These are phyloP conservation scores for Aplocera efformata DNA, from an alignment of 2,888 invertebrate species.

Conservation along the genomic window DNA sequence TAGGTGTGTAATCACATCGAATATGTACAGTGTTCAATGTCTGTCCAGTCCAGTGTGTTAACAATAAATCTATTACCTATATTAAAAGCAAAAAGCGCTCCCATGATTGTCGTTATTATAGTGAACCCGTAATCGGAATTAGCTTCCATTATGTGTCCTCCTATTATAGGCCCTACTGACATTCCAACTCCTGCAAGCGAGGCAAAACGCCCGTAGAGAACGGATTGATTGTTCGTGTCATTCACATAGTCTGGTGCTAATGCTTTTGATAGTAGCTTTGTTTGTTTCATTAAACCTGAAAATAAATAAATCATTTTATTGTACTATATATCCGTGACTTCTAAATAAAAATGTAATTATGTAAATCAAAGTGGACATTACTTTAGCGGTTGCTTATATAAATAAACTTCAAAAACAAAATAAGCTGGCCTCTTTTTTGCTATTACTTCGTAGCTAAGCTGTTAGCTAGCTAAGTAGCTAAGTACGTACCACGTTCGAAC, in stretches of 20 bases:
- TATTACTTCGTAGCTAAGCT: no score
- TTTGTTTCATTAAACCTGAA: constrained; percentile 82
- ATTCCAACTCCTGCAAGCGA: constrained; percentile 82
- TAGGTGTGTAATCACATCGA: no score
- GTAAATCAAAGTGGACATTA: no score
- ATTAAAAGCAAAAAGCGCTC: constrained; percentile 37
- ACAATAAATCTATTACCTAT: constrained; percentile 32
- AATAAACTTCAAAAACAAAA: no score
- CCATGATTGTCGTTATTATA: constrained; percentile 52
- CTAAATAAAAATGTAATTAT: no score
- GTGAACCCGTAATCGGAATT: constrained; percentile 70
- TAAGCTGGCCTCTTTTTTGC: no score
- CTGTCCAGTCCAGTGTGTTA: no score
- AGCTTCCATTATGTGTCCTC: constrained; percentile 79
- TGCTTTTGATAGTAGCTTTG: constrained; percentile 81
- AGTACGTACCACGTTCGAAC: no score
- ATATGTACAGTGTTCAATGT: no score
- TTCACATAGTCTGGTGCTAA: constrained; percentile 79
- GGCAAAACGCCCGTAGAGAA: constrained; percentile 77
- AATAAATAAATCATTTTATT: not conserved
- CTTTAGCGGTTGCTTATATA: no score
- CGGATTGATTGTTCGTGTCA: constrained; percentile 58
- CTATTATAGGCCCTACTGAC: constrained; percentile 82
- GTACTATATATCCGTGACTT: no score
- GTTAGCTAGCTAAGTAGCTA: no score